These are phyloP conservation scores for Erpobdella octoculata DNA, from an alignment of 2,888 invertebrate species.

Conservation along the genomic window DNA sequence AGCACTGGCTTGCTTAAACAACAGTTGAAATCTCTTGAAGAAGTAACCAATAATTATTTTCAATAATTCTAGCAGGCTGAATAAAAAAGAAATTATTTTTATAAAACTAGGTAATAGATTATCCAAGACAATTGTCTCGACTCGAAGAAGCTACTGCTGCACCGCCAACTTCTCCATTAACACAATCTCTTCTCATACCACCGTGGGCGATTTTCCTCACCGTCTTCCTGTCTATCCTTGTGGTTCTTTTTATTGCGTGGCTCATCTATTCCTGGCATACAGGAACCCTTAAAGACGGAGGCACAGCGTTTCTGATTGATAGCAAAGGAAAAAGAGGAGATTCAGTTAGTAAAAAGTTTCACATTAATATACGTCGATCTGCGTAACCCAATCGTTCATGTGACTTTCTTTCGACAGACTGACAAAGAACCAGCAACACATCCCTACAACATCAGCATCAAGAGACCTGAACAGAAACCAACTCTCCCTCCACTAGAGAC, in stretches of 20 bases:
- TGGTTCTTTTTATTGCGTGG: conserved; percentile 31
- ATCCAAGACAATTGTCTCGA: not conserved
- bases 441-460: conserved; percentile 13
- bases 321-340: not conserved
- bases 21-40: conserved; percentile 1
- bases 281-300: conserved; percentile 15
- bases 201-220: conserved; percentile 33
- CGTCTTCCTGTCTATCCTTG: conserved; percentile 19
- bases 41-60: not conserved
- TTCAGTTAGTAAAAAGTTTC: not conserved
- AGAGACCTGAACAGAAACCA: not conserved
- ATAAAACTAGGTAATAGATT: not conserved
- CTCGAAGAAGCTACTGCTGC: conserved; percentile 10
- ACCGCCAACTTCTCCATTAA: not conserved
- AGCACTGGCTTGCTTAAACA: not conserved
- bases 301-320: conserved; percentile 3
- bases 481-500: not conserved
- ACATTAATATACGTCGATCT: not conserved
- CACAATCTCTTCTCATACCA: conserved; percentile 25
- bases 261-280: conserved; percentile 27
- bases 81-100: not conserved
- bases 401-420: not conserved
- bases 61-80: not conserved
- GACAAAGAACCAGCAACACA: not conserved
- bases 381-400: not conserved